Evolutionary conservation across 2,888 invertebrate genomes (phyloP).

Genomic region (Drosophila helvetica): DNA sequence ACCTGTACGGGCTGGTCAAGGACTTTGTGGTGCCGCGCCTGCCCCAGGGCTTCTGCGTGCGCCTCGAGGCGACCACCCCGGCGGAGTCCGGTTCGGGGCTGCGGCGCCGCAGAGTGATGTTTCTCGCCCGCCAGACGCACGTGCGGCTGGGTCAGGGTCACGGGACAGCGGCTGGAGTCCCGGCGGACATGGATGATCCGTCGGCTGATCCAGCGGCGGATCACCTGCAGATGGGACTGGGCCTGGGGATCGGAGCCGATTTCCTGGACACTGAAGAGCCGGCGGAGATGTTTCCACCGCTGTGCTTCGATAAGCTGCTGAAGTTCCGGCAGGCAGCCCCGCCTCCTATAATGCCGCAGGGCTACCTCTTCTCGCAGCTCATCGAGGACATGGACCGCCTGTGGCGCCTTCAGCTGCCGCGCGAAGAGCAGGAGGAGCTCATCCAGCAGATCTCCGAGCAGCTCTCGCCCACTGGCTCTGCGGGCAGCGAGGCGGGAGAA

Average conservation of each 20-base stretch:
- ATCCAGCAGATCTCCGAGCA: conserved; percentile 78
- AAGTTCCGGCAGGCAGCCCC: conserved; percentile 65
- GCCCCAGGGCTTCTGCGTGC: conserved; percentile 82
- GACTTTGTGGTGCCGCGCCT: conserved; percentile 83
- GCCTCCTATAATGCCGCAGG: conserved; percentile 17
- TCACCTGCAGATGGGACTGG: neutral
- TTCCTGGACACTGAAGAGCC: conserved; percentile 80
- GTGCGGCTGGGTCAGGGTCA: conserved; percentile 51
- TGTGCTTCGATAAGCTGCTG: conserved; percentile 78
- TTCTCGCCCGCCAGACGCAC: conserved; percentile 70
- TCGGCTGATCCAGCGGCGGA: neutral
- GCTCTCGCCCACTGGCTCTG: conserved; percentile 61
- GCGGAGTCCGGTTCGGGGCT: conserved; percentile 20
- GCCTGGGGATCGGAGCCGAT: conserved; percentile 68
- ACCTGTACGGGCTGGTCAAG: conserved; percentile 80
- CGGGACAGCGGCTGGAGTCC: neutral
- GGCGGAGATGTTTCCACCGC: conserved; percentile 77
- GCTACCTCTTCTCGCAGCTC: conserved; percentile 81
- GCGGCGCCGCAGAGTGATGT: conserved; percentile 60
- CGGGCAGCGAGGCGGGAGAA: conserved; percentile 36
- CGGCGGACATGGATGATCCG: neutral
- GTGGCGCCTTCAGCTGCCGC: conserved; percentile 77
- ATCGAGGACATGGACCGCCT: conserved; percentile 82
- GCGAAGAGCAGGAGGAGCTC: conserved; percentile 70
- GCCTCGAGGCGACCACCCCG: conserved; percentile 67